A percentile compares a stretch with the other conserved stretches of the same genome.
These are phyloP conservation scores for Neodiprion fabricii DNA, from an alignment of 1,140 invertebrate genomes.

Conservation along the genomic window DNA sequence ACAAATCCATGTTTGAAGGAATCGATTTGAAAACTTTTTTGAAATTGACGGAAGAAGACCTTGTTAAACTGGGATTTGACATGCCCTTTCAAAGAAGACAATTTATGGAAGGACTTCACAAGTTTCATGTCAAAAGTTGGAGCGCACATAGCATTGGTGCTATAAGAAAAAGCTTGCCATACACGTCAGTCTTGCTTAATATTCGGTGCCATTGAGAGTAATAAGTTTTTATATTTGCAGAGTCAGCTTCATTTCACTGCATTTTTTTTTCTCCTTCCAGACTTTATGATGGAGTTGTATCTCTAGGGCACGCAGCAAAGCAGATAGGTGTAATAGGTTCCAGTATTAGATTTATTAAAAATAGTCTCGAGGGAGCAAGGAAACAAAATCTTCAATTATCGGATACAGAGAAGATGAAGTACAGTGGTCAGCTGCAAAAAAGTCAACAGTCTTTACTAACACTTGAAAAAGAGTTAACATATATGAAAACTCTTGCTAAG, in stretches of 20 bases:
- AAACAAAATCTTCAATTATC: conserved; percentile 25
- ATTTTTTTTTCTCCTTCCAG: conserved; percentile 34
- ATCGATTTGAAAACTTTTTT: conserved; percentile 63
- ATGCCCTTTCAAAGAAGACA: conserved; percentile 63
- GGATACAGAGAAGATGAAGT: conserved; percentile 30
- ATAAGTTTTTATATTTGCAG: background rate
- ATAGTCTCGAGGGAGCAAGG: conserved; percentile 32
- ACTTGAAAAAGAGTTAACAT: conserved; percentile 42
- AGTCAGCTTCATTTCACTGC: background rate
- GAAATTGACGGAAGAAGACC: conserved; percentile 60
- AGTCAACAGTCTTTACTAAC: conserved; percentile 33
- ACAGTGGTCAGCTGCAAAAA: conserved; percentile 36
- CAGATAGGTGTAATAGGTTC: conserved; percentile 48
- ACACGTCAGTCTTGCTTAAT: conserved; percentile 32
- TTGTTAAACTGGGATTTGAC: conserved; percentile 60
- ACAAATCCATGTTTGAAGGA: conserved; percentile 52
- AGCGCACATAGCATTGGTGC: conserved; percentile 45
- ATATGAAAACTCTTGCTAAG: conserved; percentile 35
- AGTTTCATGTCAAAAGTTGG: conserved; percentile 65
- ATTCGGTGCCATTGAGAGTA: background rate
- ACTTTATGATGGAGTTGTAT: conserved; percentile 41
- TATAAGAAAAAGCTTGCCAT: conserved; percentile 30
- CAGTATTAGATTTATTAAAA: conserved; percentile 46
- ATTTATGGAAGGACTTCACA: conserved; percentile 56
- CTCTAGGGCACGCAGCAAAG: conserved; percentile 40